Percentiles rank a stretch among this genome's conserved stretches.
Conservation (phyloP, 2,888 invertebrate genomes). For the Tipula helvola region DNA sequence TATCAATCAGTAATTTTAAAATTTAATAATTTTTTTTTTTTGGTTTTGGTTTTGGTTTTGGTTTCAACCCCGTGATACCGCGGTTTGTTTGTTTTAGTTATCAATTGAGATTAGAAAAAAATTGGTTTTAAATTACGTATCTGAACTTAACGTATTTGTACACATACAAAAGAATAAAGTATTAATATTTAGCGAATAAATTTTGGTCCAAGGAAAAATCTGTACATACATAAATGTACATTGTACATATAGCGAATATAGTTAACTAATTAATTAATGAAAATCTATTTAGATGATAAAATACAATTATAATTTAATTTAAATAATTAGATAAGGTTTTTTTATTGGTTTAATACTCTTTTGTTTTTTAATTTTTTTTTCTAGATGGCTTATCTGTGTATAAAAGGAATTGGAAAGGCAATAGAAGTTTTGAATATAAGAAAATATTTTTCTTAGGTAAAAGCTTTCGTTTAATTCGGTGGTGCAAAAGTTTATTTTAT, state of each 20-base stretch:
- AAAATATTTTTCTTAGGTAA: background rate
- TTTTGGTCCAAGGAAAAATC: background rate
- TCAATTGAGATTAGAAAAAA: background rate
- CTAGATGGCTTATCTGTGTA: background rate
- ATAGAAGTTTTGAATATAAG: background rate
- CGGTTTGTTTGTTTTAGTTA: background rate
- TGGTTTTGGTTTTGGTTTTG: background rate
- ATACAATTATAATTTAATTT: background rate
- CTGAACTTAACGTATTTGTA: background rate
- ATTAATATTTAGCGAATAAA: background rate
- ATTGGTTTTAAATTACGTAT: background rate
- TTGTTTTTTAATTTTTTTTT: background rate
- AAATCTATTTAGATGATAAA: background rate
- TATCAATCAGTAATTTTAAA: background rate
- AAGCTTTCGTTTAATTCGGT: background rate
- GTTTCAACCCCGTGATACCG: background rate
- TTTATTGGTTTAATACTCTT: background rate
- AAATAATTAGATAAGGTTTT: background rate
- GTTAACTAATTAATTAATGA: background rate
- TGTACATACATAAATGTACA: background rate
- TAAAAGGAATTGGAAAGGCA: background rate
- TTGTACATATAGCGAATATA: background rate
- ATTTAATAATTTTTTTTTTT: background rate
- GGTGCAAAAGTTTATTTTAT: background rate
- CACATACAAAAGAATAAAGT: background rate